Base-by-base conservation (phyloP, 2,888 invertebrate genomes). In the Zygogramma bicolorata region DNA sequence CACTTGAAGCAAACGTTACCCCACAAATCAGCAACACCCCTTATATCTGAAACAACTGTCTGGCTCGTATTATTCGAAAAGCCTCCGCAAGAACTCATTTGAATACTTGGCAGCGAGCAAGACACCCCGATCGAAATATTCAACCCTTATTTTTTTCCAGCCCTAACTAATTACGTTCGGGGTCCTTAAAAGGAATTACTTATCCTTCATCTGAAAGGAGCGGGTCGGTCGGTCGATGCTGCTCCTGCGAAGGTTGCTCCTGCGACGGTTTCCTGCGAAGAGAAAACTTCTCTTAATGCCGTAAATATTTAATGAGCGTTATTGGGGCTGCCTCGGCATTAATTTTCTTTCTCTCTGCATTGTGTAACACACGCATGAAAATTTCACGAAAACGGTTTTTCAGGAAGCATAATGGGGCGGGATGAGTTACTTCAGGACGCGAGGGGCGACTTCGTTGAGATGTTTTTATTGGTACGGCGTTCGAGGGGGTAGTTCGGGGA, bases 101-200 rank as follows among this genome's bases (percentile, higher is more conserved):
- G 60, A 71, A 74, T 70, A 70, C 62, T 38, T 59, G 27, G 59
- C 68, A 63, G 68, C 65, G 60, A 71, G 53, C 76, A 75, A 77
- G 76, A 70, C 66, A 77, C 70, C 73, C 74, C 69, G 81, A 81
- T 81, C 80, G 81, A 83, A 83, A 82, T 84, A 84, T 84, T 84
- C 86, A 90, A 90, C 90, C 90, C 90, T 90, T 90, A 90, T 90
- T 85, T 83, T 83, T 82, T 82, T 84, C 77, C 78, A 82, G 80
- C 84, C 89, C 90, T 90, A 90, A 90, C 90, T 91, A 91, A 91
- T 91, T 91, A 91, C 90, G 90, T 91, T 91, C 74, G 90, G 90
- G 90, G 90, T 90, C 90, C 90, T 90, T 90, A 90, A 90, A 89
- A 89, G 89, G 90, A 90, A 91, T 91, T 91, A 90, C 90, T 90